Conservation (phyloP, 64 coral and sea anemone genomes). For the Pachyseris speciosa region DNA sequence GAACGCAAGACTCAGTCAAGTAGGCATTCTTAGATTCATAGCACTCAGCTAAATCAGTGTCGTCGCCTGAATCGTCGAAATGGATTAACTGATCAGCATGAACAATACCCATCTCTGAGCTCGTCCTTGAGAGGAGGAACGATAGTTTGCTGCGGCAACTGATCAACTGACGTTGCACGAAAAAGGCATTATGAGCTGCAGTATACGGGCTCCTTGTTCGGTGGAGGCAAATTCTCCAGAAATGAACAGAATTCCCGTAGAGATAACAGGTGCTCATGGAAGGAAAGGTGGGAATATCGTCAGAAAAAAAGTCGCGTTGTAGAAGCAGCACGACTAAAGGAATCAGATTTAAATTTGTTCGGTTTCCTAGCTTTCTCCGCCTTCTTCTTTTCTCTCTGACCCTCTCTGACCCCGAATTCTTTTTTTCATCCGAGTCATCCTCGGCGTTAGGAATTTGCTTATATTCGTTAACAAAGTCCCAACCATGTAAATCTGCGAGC, state of each 20-base stretch:
- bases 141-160: neutral
- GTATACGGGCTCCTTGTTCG: neutral
- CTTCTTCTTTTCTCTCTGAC: slow-evolving; percentile 16
- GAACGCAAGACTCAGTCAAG: neutral
- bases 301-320: neutral
- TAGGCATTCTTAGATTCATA: neutral
- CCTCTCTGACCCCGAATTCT: neutral
- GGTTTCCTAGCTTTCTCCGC: neutral
- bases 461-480: slow-evolving; percentile 38
- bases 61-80: neutral
- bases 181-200: neutral
- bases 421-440: slow-evolving; percentile 31
- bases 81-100: neutral
- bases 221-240: slow-evolving; percentile 17
- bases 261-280: no score
- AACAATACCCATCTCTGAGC: neutral
- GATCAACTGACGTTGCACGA: neutral
- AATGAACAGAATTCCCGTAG: no score
- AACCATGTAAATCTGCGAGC: slow-evolving; percentile 29
- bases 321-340: neutral
- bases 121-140: neutral
- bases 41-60: neutral
- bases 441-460: slow-evolving; percentile 50
- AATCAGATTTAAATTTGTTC: slow-evolving; percentile 20
- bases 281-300: no score